These are phyloP conservation scores for Montipora sp. DNA, from an alignment of 64 coral and sea anemone genomes.

Conservation along the genomic window DNA sequence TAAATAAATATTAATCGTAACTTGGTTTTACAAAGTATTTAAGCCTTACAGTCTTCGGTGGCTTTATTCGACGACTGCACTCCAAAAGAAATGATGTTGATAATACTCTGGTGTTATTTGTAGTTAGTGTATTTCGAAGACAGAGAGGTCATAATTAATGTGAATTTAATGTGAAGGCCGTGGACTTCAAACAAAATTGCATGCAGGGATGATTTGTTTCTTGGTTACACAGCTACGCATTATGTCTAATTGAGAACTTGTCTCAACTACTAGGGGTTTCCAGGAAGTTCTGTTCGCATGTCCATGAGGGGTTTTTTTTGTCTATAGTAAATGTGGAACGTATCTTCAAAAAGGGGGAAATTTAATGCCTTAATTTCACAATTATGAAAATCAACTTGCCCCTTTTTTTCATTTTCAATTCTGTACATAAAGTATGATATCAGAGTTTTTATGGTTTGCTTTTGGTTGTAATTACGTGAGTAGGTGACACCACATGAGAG, in stretches of 20 bases:
- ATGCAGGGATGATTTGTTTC: not conserved
- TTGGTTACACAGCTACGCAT: slow-evolving; percentile 18
- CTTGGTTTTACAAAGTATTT: not conserved
- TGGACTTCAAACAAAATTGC: not conserved
- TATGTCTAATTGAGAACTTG: not conserved
- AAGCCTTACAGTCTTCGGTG: not conserved
- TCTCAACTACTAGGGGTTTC: too few species aligned
- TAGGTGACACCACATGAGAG: too few species aligned
- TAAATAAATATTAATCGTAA: slow-evolving; percentile 31
- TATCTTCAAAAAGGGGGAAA: too few species aligned
- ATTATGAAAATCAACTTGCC: too few species aligned
- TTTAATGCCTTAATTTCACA: too few species aligned
- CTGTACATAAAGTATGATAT: too few species aligned
- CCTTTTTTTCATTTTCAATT: too few species aligned
- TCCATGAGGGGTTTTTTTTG: too few species aligned
- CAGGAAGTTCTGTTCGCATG: too few species aligned
- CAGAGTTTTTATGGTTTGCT: too few species aligned
- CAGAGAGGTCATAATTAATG: not conserved
- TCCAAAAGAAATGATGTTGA: not conserved
- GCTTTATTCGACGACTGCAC: not conserved
- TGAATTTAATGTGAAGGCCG: not conserved
- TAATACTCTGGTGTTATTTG: not conserved
- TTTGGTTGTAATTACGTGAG: too few species aligned
- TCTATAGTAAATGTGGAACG: too few species aligned
- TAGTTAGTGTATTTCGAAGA: not conserved